phyloP scores from a whole-genome alignment of 2,888 invertebrate genomes.

The Epsilonema sp. region DNA sequence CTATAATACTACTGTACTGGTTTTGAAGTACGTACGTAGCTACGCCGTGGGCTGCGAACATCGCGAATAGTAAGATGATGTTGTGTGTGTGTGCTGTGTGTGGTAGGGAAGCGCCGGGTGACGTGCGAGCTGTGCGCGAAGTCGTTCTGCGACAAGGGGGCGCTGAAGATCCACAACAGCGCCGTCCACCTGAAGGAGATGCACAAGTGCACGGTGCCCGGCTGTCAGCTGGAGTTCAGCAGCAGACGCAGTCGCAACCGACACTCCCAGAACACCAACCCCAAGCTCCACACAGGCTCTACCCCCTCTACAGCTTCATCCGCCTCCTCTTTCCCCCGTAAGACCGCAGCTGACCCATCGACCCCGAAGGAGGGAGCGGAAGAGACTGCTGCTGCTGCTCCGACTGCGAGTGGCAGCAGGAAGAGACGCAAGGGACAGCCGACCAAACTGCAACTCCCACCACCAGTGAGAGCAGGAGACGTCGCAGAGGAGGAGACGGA shows the following conservation, averaged over 20 bases:
- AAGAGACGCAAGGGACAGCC: background rate
- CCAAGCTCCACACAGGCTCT: slow-evolving; percentile 86
- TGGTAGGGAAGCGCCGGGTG: slow-evolving; percentile 88
- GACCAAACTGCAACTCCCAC: background rate
- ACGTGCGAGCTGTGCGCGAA: slow-evolving; percentile 94
- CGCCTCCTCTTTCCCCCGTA: background rate
- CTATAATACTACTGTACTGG: no score
- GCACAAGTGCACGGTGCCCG: slow-evolving; percentile 97
- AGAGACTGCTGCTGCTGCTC: background rate
- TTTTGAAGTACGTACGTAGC: no score
- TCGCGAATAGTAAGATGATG: no score
- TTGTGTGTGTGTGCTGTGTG: no score
- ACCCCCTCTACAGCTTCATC: background rate
- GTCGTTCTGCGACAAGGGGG: slow-evolving; percentile 98
- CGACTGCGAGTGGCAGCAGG: no score
- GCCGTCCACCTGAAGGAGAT: slow-evolving; percentile 96
- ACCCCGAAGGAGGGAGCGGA: background rate
- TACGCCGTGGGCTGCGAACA: no score
- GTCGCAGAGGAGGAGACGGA: no score
- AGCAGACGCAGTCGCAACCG: slow-evolving; percentile 81
- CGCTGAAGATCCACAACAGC: slow-evolving; percentile 93
- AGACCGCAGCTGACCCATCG: background rate
- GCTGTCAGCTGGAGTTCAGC: slow-evolving; percentile 98
- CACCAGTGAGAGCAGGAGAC: no score
- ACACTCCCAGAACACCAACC: slow-evolving; percentile 93